Evolutionary conservation across 2,797 vertebrate species (phyloP), one percentile per base, ranked within the genome.

Genomic region (Microctenopoma stevenorrisi): DNA sequence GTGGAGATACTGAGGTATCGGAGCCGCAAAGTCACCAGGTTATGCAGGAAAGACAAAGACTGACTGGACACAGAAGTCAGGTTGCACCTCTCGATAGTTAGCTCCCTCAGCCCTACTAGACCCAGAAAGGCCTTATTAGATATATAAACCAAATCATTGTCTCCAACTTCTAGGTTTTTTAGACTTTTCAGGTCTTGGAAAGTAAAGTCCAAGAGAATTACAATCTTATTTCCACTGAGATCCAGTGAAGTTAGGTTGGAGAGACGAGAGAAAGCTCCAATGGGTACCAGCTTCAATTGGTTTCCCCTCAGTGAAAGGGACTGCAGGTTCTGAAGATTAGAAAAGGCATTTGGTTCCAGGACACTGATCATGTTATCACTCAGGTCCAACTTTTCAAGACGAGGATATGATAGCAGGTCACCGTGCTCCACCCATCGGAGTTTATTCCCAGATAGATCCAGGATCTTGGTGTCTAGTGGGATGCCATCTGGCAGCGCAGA

Each of bases 131-230:
- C 98, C 12, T 96, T 95, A 14, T 96, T 97, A n/a, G 98, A 97
- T 90, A 99, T 96, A 89, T 98, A 99, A 79, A 99, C 97, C 87
- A 99, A 83, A 90, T 99, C 96, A 0, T 99, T 99, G 91, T 99
- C 97, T 0, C 97, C 98, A n/a, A 99, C 96, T 59, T 99, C 96
- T 57, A 99, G 93, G 71, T 91, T 93, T 73, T 92, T 95, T 6
- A 99, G 92, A 88, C 91, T 96, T 58, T 82, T 91, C 71, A 99
- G 90, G 78, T 98, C 97, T 90, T 97, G 97, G 86, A 99, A 99
- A 64, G 95, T 95, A 85, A 96, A 96, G 89, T 99, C 98, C 76
- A 99, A 89, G 62, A 99, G 92, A 88, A 99, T 96, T 51, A 99
- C 98, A 10, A 99, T 94, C 79, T 96, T 97, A 92, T 99, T 99